Conservation (phyloP, 2,113 vertebrate genomes). For the Cavia aperea region DNA sequence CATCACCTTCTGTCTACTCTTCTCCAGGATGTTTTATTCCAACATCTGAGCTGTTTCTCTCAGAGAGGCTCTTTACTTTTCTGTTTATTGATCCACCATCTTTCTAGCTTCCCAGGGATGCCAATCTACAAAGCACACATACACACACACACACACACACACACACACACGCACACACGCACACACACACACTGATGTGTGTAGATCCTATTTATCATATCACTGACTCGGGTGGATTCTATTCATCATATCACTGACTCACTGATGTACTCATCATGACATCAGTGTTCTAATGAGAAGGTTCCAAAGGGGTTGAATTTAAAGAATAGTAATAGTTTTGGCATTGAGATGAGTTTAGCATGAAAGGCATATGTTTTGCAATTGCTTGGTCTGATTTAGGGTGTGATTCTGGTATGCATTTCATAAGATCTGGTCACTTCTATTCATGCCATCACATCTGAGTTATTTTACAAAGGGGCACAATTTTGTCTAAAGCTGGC, state of each 20-base stretch:
- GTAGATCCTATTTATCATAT: background rate
- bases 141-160: background rate
- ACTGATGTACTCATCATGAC: background rate
- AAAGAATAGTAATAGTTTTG: background rate
- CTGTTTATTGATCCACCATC: no score
- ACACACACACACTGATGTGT: background rate
- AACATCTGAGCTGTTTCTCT: no score
- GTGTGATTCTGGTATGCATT: background rate
- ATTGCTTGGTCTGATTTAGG: background rate
- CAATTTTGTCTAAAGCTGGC: background rate
- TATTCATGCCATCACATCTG: background rate
- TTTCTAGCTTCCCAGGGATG: no score
- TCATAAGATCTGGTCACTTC: background rate
- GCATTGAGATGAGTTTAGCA: background rate
- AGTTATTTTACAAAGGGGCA: slow-evolving; percentile 25
- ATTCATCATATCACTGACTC: background rate
- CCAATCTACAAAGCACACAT: background rate
- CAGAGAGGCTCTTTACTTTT: no score
- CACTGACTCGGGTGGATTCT: background rate
- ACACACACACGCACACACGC: background rate
- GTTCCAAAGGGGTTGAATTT: background rate
- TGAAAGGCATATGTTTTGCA: background rate
- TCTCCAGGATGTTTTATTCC: no score
- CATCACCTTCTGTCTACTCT: no score
- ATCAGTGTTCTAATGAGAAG: background rate